Percentiles rank a stretch among this genome's conserved stretches.
Evolutionary conservation across 2,113 vertebrate species (phyloP).

Genomic region (Elanoides forficatus): DNA sequence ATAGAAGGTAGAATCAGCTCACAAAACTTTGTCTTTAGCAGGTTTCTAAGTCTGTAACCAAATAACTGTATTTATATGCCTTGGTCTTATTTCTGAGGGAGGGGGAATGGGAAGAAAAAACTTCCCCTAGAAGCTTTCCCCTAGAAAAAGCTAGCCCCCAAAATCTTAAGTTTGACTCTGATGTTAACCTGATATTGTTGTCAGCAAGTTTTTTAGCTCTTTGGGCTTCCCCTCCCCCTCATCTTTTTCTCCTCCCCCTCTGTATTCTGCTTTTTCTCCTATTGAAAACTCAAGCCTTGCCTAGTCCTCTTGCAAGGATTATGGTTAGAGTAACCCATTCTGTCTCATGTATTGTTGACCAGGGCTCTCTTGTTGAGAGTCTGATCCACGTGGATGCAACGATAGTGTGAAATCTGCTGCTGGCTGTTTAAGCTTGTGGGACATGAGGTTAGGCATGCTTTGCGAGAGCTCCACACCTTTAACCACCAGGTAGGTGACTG

Average conservation of each 20-base stretch:
- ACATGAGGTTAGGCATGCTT: neutral
- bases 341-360: neutral
- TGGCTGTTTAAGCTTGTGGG: neutral
- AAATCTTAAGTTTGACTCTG: neutral
- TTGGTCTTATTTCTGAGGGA: neutral
- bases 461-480: neutral
- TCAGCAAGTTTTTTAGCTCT: neutral
- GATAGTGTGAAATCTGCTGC: neutral
- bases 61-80: neutral
- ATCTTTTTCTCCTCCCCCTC: neutral
- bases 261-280: neutral
- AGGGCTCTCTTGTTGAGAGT: neutral
- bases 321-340: neutral
- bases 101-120: neutral
- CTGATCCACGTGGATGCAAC: neutral
- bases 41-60: neutral
- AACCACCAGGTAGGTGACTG: neutral
- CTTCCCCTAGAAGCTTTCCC: too few relatives aligned
- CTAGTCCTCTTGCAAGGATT: neutral
- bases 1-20: neutral
- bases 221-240: accelerated
- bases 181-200: neutral
- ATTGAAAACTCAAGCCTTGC: neutral
- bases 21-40: neutral
- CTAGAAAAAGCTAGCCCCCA: neutral